Conservation (phyloP, 2,797 vertebrate species). For the Vultur gryphus region DNA sequence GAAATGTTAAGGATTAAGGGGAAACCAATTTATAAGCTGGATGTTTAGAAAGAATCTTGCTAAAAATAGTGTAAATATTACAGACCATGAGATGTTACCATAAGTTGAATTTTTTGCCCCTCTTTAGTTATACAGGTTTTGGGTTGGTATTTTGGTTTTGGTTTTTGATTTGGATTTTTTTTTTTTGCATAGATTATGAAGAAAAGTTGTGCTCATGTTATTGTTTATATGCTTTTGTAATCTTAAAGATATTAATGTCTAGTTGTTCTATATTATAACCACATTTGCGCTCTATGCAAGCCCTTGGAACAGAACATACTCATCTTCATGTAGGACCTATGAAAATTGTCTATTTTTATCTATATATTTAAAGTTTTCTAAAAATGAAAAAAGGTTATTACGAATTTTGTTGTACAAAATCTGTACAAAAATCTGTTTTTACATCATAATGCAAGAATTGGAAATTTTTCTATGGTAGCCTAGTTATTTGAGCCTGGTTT, state of each 20-base stretch:
- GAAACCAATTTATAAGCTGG: slow-evolving; percentile 60
- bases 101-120: slow-evolving; percentile 65
- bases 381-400: slow-evolving; percentile 84
- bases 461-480: slow-evolving; percentile 84
- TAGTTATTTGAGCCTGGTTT: slow-evolving; percentile 84
- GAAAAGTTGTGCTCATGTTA: slow-evolving; percentile 75
- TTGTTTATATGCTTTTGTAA: slow-evolving; percentile 79
- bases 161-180: slow-evolving; percentile 22
- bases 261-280: slow-evolving; percentile 81
- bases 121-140: slow-evolving; percentile 69
- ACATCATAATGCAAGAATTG: slow-evolving; percentile 84
- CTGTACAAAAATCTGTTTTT: slow-evolving; percentile 87
- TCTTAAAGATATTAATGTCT: slow-evolving; percentile 78
- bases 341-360: slow-evolving; percentile 88
- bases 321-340: slow-evolving; percentile 86
- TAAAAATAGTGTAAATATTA: slow-evolving; percentile 78
- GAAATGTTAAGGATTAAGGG: slow-evolving; percentile 67
- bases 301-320: slow-evolving; percentile 83
- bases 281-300: slow-evolving; percentile 84
- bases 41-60: slow-evolving; percentile 70
- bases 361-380: slow-evolving; percentile 89
- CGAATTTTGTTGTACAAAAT: slow-evolving; percentile 84
- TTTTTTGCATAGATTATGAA: slow-evolving; percentile 69
- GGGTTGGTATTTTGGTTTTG: slow-evolving; percentile 57
- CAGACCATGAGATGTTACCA: slow-evolving; percentile 70